These are phyloP conservation scores for Elymnias hypermnestra DNA, from an alignment of 1,140 invertebrate genomes.

Conservation along the genomic window DNA sequence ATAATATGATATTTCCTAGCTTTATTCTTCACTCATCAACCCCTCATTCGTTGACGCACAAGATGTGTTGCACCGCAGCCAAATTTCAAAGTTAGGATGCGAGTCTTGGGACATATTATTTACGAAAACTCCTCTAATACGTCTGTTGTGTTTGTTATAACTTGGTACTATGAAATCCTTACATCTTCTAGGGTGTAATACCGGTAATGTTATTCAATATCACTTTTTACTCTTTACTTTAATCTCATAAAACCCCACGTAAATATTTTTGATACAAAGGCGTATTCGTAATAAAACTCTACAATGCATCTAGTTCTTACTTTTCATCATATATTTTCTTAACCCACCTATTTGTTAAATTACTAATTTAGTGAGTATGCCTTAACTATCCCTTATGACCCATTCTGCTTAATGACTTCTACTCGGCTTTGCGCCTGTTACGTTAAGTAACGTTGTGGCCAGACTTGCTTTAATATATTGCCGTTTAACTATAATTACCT, in stretches of 20 bases:
- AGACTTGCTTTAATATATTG: too few species aligned
- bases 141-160: constrained; percentile 1
- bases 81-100: constrained; percentile 15
- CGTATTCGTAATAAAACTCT: too few species aligned
- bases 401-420: neutral
- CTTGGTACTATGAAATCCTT: neutral
- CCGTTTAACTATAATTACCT: too few species aligned
- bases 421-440: neutral
- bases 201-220: too few species aligned
- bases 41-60: neutral
- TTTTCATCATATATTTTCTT: neutral
- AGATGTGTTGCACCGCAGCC: constrained; percentile 12
- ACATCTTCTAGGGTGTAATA: neutral
- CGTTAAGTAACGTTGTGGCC: too few species aligned
- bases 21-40: constrained; percentile 5
- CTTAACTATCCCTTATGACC: neutral
- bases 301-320: too few species aligned
- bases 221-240: too few species aligned
- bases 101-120: constrained; percentile 12
- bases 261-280: too few species aligned
- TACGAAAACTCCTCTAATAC: constrained; percentile 1
- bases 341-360: neutral
- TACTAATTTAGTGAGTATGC: neutral
- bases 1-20: too few species aligned
- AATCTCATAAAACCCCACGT: too few species aligned